phyloP scores from a whole-genome alignment of 2,888 invertebrate genomes.

The Laspeyria flexula region DNA sequence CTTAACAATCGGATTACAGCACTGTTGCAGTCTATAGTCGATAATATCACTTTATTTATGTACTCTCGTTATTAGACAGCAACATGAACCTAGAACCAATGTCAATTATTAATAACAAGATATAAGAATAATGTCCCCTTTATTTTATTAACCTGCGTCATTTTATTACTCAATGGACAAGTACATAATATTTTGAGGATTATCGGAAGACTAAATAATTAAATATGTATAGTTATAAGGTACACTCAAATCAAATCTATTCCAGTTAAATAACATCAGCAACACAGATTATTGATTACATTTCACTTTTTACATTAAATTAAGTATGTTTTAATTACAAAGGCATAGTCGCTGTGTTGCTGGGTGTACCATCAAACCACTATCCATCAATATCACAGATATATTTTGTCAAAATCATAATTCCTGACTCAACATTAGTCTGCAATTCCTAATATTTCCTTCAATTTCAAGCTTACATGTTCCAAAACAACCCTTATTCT shows the following conservation, averaged over 20 bases:
- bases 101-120: slow-evolving; percentile 22
- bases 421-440: slow-evolving; percentile 33
- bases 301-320: slow-evolving; percentile 33
- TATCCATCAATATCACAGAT: slow-evolving; percentile 65
- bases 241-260: slow-evolving; percentile 40
- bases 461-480: slow-evolving; percentile 35
- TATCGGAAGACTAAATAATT: slow-evolving; percentile 50
- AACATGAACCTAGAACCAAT: slow-evolving; percentile 23
- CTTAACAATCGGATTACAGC: slow-evolving; percentile 14
- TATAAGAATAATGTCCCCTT: slow-evolving; percentile 18
- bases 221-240: slow-evolving; percentile 40
- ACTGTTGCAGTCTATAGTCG: slow-evolving; percentile 15
- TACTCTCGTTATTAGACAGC: slow-evolving; percentile 12
- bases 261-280: slow-evolving; percentile 33
- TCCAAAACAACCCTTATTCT: slow-evolving; percentile 33
- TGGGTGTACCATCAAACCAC: slow-evolving; percentile 52
- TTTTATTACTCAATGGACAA: slow-evolving; percentile 33
- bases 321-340: slow-evolving; percentile 40
- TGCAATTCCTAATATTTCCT: slow-evolving; percentile 33
- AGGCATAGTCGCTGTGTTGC: slow-evolving; percentile 41
- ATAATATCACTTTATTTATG: slow-evolving; percentile 14
- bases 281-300: slow-evolving; percentile 40
- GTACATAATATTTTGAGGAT: slow-evolving; percentile 37
- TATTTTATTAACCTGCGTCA: slow-evolving; percentile 46
- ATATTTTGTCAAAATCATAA: slow-evolving; percentile 47